Base-by-base conservation (phyloP, 1,140 invertebrate species). In the Caenorhabditis briggsae region DNA sequence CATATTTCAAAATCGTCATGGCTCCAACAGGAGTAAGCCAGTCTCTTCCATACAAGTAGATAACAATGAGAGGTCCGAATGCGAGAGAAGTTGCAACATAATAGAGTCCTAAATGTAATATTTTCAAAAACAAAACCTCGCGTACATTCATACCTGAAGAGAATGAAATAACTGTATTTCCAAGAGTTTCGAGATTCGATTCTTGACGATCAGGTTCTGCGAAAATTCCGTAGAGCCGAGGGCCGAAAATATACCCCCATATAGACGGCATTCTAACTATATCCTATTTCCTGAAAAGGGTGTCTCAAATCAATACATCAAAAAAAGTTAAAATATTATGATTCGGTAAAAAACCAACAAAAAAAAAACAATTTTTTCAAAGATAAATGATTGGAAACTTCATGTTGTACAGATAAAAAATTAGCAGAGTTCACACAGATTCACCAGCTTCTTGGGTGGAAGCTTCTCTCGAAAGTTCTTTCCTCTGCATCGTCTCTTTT, bases 31-130 rank as follows among this genome's bases (percentile, higher is more conserved):
- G 65, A 2, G 70, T 83, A 11, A 86, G 70, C 70, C 55, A 82
- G 16, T 70, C 78, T 33, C 85, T 41, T 20, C 55, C n/a, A 25
- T 86, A 86, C 50, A 86, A 46, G 20, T 61, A 82, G 14, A 12
- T 23, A 7, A 86, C 9, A 7, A 86, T 64, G 20, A 86, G 2
- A 7, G 85, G 85, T 9, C 85, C 85, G 25, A 86, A 86, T 6
- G 85, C 85, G 33, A 86, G 64, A 18, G 85, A 86, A 14, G 43
- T 86, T 2, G 78, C 23, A 46, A 86, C n/a, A 55, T 86, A 82
- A 16, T 78, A 83, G 9, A 86, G 46, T 9, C 84, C 84, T 86
- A 20, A 46, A 85, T 50, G 25, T 12, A 56, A 25, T 9, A 8
- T 11, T 53, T 33, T 33, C 33, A 14, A 25, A 33, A 82, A 82